Percentiles rank a stretch among this genome's conserved stretches.
Evolutionary conservation across 2,797 vertebrate genomes (phyloP).

Genomic region (Vireo griseus): DNA sequence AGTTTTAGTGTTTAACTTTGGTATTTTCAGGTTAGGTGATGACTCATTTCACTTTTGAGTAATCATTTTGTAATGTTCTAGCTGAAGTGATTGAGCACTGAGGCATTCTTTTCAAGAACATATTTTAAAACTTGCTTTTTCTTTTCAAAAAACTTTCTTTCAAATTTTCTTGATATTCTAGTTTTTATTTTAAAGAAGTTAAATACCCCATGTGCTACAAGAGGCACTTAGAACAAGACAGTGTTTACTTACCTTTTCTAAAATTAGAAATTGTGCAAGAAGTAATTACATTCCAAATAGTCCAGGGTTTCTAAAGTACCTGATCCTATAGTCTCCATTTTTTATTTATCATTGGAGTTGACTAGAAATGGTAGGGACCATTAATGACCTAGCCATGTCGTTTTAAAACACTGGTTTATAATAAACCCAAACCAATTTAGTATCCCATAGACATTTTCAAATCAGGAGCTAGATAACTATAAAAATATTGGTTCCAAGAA

Average conservation of each 20-base stretch:
- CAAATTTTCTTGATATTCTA: background rate
- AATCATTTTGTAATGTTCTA: background rate
- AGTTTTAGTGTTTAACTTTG: background rate
- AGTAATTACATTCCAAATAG: background rate
- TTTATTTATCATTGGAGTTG: background rate
- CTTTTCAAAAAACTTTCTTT: background rate
- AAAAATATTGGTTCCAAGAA: background rate
- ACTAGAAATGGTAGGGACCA: background rate
- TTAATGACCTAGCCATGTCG: background rate
- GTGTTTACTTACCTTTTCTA: background rate
- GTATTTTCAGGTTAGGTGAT: background rate
- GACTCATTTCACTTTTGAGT: background rate
- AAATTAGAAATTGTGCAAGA: background rate
- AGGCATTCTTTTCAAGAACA: background rate
- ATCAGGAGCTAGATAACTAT: background rate
- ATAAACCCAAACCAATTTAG: background rate
- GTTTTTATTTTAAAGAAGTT: background rate
- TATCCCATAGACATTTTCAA: background rate
- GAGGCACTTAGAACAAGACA: background rate
- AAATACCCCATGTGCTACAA: background rate
- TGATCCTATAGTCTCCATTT: background rate
- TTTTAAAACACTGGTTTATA: background rate
- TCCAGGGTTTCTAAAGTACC: background rate
- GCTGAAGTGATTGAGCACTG: background rate
- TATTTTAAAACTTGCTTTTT: background rate